phyloP scores from a whole-genome alignment of 1,140 invertebrate species.

The Magallana angulata region DNA sequence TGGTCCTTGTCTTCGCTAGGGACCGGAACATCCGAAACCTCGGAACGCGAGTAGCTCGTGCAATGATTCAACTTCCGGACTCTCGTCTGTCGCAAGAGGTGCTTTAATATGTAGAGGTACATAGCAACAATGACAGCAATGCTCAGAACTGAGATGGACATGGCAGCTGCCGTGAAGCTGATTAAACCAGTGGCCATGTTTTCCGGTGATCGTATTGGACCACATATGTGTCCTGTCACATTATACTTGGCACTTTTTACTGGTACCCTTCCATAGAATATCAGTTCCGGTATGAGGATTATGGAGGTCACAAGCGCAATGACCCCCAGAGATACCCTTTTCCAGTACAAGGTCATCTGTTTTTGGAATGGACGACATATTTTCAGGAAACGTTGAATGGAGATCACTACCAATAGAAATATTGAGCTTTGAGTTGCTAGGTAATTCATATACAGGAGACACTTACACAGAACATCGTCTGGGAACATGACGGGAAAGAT shows the following conservation, averaged over 20 bases:
- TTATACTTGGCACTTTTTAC: constrained; percentile 19
- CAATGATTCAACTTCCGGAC: neutral
- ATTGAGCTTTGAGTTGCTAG: constrained; percentile 35
- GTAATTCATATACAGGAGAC: constrained; percentile 31
- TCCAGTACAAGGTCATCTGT: constrained; percentile 38
- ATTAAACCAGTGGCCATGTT: constrained; percentile 12
- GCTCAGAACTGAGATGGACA: constrained; percentile 31
- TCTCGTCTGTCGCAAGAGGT: constrained; percentile 27
- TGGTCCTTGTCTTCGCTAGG: constrained; percentile 1
- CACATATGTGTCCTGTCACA: constrained; percentile 39
- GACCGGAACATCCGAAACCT: constrained; percentile 28
- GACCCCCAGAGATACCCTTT: neutral
- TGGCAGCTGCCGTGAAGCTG: constrained; percentile 17
- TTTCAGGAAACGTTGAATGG: constrained; percentile 41
- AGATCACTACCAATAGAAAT: constrained; percentile 33
- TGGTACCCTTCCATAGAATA: constrained; percentile 38
- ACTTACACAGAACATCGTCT: constrained; percentile 30
- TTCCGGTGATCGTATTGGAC: constrained; percentile 25
- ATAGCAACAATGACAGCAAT: constrained; percentile 15
- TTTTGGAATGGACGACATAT: constrained; percentile 43
- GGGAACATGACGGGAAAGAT: constrained; percentile 32
- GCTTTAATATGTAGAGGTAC: neutral
- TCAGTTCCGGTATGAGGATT: constrained; percentile 20
- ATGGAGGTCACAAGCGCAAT: constrained; percentile 10
- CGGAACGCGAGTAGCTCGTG: neutral